Base-by-base conservation (phyloP, 2,797 vertebrate species). In the Diplodus puntazzo region DNA sequence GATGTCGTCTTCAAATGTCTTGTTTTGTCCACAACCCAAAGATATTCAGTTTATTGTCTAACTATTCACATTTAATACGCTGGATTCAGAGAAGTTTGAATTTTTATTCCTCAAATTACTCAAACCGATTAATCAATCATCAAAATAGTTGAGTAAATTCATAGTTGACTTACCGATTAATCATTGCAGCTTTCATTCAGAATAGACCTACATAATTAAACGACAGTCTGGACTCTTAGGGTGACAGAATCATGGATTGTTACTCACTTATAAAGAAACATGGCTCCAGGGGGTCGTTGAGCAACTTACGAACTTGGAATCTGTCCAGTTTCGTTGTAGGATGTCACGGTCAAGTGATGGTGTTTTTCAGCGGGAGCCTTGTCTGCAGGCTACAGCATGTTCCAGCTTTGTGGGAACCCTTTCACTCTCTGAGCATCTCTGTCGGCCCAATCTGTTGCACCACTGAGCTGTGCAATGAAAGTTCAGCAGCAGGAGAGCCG, bases 391-490 rank as follows among this genome's bases (percentile, higher is more conserved):
- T 69, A 54, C 48, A 83, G 75, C 61, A 59, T 87, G 79, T 81
- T 82, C 72, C 54, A 78, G 79, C 83, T 84, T 82, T 66, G 74
- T 20, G 25, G 73, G 83, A 87, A 82, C 60, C 65, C 65, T 75
- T 81, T 83, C 72, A 53, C 75, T 84, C 76, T 77, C 62, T 25
- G 63, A 79, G 81, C 43, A 49, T 71, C 80, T 87, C 80, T 73
- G 84, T 77, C 62, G 67, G 77, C 20, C 52, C 91, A 91, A 90
- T 92, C 91, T 91, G 88, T 88, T 86, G 84, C 89, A 85, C 81
- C 90, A 89, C 48, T 88, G 85, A 88, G 70, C 86, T 85, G 82
- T 87, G 87, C 87, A 78, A 88, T 87, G 79, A 82, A 88, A 52
- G 81, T 81, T 87, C 70, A 69, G 80, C 84, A 73, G 81, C 82